Evolutionary conservation across 2,888 invertebrate species (phyloP).

Genomic region (Plebejus argus): DNA sequence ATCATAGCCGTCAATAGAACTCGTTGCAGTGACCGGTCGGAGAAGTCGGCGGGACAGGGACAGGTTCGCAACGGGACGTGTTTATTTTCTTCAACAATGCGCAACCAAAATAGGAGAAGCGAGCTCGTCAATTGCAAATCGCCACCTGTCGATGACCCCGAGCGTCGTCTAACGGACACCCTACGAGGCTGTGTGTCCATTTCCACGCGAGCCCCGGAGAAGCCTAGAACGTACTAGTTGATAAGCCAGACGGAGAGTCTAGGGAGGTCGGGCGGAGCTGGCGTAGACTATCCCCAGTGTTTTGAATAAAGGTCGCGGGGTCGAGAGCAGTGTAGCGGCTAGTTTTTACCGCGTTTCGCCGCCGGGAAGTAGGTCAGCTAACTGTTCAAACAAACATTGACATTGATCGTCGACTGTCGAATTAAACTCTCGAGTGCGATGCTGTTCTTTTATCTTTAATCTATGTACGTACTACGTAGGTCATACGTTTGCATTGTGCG

Average conservation of each 20-base stretch:
- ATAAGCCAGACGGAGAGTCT: conserved; percentile 44
- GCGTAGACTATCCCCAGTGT: conserved; percentile 56
- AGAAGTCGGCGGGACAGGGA: conserved; percentile 40
- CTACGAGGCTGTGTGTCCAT: conserved; percentile 51
- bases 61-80: conserved; percentile 56
- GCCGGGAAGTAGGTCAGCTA: conserved; percentile 68
- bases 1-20: conserved; percentile 42
- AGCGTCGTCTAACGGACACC: conserved; percentile 65
- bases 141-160: conserved; percentile 75
- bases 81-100: conserved; percentile 65
- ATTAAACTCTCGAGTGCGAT: conserved; percentile 57
- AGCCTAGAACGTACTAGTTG: conserved; percentile 39
- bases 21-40: conserved; percentile 36
- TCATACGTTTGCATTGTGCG: conserved; percentile 46
- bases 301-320: conserved; percentile 75
- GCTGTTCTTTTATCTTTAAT: conserved; percentile 47
- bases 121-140: conserved; percentile 73
- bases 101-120: conserved; percentile 69
- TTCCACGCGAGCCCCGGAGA: conserved; percentile 46
- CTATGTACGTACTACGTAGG: conserved; percentile 47
- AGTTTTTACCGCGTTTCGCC: conserved; percentile 60
- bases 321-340: conserved; percentile 67
- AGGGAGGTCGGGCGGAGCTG: conserved; percentile 51
- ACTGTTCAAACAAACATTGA: conserved; percentile 71
- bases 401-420: conserved; percentile 69